Percentiles rank a stretch among this genome's conserved stretches.
phyloP scores from a whole-genome alignment of 2,113 vertebrate genomes.

The Solea solea region DNA sequence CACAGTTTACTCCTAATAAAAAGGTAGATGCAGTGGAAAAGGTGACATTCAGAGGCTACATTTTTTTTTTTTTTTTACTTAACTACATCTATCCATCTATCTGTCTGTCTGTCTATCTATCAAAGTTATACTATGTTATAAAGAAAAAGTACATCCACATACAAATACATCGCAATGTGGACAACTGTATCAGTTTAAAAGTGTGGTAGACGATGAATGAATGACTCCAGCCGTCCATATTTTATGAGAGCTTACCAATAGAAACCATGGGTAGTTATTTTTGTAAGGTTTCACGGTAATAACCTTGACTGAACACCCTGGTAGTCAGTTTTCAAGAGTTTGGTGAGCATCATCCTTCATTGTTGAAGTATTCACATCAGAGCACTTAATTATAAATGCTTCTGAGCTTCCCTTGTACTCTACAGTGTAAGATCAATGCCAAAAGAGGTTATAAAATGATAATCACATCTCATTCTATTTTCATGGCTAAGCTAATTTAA shows the following conservation, averaged over 20 bases:
- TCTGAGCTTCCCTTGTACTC: constrained; percentile 48
- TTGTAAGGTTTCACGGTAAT: neutral
- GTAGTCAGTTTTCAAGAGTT: constrained; percentile 26
- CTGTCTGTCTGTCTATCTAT: no score
- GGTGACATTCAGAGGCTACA: no score
- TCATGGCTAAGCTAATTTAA: constrained; percentile 65
- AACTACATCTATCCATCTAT: no score
- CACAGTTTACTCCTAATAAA: no score
- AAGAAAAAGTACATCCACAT: no score
- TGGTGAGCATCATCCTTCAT: constrained; percentile 7
- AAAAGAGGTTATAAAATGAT: constrained; percentile 70
- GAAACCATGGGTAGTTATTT: neutral
- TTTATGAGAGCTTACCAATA: neutral
- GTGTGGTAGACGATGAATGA: no score
- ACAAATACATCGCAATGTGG: no score
- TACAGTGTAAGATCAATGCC: constrained; percentile 57
- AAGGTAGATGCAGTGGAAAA: no score
- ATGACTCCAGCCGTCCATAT: neutral
- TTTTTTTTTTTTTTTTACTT: no score
- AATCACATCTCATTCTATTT: constrained; percentile 67
- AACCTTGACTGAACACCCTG: constrained; percentile 2
- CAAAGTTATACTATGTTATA: no score
- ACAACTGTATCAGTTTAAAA: no score
- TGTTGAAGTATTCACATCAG: constrained; percentile 42
- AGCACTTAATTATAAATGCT: constrained; percentile 58